phyloP scores from a whole-genome alignment of 2,113 vertebrate genomes.

The Verasper variegatus region DNA sequence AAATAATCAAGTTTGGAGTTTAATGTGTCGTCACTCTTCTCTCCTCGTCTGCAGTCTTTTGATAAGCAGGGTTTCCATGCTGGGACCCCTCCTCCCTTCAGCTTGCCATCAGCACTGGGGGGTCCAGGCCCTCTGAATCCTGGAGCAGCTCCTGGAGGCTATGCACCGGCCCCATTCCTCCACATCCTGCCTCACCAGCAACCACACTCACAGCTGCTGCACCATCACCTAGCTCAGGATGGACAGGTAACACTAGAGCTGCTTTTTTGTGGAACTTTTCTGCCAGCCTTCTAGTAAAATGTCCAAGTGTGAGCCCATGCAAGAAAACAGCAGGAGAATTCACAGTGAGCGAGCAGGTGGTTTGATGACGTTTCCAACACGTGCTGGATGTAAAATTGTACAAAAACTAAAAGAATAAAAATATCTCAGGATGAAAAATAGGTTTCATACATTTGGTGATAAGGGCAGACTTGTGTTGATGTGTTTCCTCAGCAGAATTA shows the following conservation, averaged over 20 bases:
- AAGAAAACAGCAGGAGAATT: no score
- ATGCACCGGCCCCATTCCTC: conserved; percentile 95
- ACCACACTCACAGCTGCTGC: conserved; percentile 96
- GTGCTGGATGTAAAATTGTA: no score
- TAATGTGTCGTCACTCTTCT: not conserved
- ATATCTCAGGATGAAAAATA: no score
- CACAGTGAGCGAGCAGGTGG: no score
- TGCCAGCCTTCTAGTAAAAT: no score
- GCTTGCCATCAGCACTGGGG: conserved; percentile 94
- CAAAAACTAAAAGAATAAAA: no score
- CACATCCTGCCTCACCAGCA: conserved; percentile 99
- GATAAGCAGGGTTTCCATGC: conserved; percentile 89
- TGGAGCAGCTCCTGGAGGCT: conserved; percentile 91
- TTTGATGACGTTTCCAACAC: no score
- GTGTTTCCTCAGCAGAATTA: no score
- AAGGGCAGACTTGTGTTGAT: no score
- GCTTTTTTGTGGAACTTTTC: no score
- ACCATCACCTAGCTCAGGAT: conserved; percentile 97
- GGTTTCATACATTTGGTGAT: no score
- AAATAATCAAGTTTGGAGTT: not conserved
- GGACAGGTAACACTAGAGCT: conserved; percentile 86
- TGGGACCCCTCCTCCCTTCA: conserved; percentile 96
- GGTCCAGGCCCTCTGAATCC: conserved; percentile 95
- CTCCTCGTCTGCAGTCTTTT: conserved; percentile 88
- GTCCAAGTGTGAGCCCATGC: no score